Evolutionary conservation across 2,797 vertebrate species (phyloP), one percentile per base, ranked within the genome.

Genomic region (Enteromius fasciolatus): DNA sequence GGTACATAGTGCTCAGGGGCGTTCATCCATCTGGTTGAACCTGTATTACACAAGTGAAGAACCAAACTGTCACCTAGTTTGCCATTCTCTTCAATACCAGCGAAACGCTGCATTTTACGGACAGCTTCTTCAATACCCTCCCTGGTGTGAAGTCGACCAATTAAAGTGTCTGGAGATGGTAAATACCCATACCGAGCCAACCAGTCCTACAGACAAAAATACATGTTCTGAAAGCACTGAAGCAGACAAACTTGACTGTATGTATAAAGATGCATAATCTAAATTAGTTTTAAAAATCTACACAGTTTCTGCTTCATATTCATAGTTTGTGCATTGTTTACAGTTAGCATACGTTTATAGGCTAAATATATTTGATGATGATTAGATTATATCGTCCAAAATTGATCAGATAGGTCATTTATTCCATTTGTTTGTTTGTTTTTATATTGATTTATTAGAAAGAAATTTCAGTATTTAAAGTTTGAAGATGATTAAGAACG

Each of bases 111-210:
- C 97, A 97, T 97, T 61, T 92, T 88, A 3, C 92, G 93, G 25
- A 97, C 88, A 0, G 96, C 96, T 18, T 89, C 88, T 57, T 91
- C 89, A 0, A 97, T 91, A 25, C 93, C 94, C 1, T 90, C 92
- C 50, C 85, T 92, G 28, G 93, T 96, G 89, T 95, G 96, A 73
- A 97, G 93, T 80, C 88, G 92, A 11, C 94, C 94, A 0, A 94
- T 94, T 28, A 90, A 89, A 0, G 94, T 94, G 82, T 97, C 92
- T 0, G 95, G 92, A 0, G 92, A 94, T 2, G 95, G 93, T 36
- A 97, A 93, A 91, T 97, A 97, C 23, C 97, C 96, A 41, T 96
- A 97, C 17, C 95, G 94, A 67, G 93, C 95, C 83, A 97, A 86
- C 96, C 96, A 97, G 82, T 97, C 96, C 97, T 97, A 83, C 5